Evolutionary conservation across 1,140 invertebrate species (phyloP), one percentile per base, ranked within the genome.

Genomic region (Drosophila truncata): DNA sequence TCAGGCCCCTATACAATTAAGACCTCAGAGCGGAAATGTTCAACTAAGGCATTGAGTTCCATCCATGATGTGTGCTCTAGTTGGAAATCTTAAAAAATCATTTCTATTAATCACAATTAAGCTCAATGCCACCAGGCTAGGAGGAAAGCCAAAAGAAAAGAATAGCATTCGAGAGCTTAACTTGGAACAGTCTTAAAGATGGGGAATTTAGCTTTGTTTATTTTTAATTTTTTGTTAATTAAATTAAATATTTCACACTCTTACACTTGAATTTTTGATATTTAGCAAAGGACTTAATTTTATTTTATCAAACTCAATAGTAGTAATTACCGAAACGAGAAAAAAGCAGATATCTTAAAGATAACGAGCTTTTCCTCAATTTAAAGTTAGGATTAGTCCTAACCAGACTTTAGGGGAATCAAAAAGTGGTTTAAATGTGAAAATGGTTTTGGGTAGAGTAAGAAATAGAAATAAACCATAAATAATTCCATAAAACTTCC

Each of bases 61-160:
- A 49, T 61, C 44, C 20, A 67, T 37, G 42, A 25, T 16, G 55
- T 49, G 60, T 49, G 60, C 44, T 65, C 46, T 50, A 50, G 72
- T 58, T 75, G 42, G 44, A 20, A 57, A 76, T 75, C 61, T 76
- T 76, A 76, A 58, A 47, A 31, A 65, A 44, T 76, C 39, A 41
- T 20, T 63, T 80, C 58, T 64, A 85, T 74, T 86, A 82, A 82
- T 59, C 63, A 44, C 57, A 86, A 87, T 85, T 82, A 87, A 66
- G 64, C 44, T 39, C 66, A 69, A 47, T 74, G 46, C 37, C 57
- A 49, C 37, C 57, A 46, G 59, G 31, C 4, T 20, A 11, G 20
- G 14, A 54, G 50, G 10, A 31, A 31, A 16, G 16, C 7, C 16
- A 29, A 50, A 13, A 52, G 18, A 31, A 20, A 25, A 35, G 6